Evolutionary conservation across 92 coral and sea anemone species (phyloP).

Genomic region (Meandrina meandrites): DNA sequence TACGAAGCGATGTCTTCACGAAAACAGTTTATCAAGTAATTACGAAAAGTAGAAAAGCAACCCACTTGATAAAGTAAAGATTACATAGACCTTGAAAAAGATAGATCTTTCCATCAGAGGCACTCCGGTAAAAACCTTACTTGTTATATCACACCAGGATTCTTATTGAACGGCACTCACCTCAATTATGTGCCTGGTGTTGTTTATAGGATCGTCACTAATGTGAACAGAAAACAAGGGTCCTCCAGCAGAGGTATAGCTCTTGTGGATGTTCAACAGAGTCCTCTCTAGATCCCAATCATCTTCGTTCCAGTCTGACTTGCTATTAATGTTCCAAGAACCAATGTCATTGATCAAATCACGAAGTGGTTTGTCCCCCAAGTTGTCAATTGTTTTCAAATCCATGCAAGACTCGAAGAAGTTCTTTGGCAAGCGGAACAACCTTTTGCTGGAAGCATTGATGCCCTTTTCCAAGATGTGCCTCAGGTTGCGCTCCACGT

Average conservation of each 20-base stretch:
- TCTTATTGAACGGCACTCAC: slow-evolving; percentile 61
- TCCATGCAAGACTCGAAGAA: slow-evolving; percentile 92
- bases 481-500: slow-evolving; percentile 79
- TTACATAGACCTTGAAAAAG: background rate
- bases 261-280: slow-evolving; percentile 77
- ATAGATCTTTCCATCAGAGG: background rate
- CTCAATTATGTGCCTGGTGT: slow-evolving; percentile 91
- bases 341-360: slow-evolving; percentile 81
- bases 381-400: slow-evolving; percentile 64
- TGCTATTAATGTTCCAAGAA: slow-evolving; percentile 68
- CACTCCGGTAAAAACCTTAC: background rate
- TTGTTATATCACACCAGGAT: slow-evolving; percentile 8
- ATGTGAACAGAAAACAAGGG: slow-evolving; percentile 93
- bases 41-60: background rate
- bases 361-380: slow-evolving; percentile 71
- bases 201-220: slow-evolving; percentile 93
- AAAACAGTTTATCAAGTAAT: background rate
- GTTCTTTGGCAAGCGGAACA: slow-evolving; percentile 70
- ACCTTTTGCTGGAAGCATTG: slow-evolving; percentile 53
- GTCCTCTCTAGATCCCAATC: slow-evolving; percentile 73
- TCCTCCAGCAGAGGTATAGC: slow-evolving; percentile 94
- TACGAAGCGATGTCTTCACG: background rate
- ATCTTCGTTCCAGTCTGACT: slow-evolving; percentile 73
- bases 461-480: slow-evolving; percentile 66
- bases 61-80: background rate